Conservation (phyloP, 2,113 vertebrate species). For the Clupea harengus region DNA sequence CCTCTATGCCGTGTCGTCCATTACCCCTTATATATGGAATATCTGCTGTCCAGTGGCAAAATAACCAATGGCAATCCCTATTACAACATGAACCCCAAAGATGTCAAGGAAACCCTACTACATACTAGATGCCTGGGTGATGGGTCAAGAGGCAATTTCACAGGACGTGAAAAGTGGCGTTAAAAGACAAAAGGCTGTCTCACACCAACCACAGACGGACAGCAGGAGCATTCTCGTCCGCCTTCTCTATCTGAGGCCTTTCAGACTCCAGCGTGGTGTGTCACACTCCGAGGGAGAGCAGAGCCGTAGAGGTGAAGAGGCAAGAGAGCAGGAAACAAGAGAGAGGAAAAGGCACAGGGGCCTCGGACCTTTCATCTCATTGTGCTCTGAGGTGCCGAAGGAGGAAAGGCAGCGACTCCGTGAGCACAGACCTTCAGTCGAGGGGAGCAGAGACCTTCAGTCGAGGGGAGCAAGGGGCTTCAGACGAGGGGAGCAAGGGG, state of each 20-base stretch:
- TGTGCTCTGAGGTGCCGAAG: background rate
- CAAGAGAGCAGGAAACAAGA: slow-evolving; percentile 7
- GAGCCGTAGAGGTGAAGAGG: background rate
- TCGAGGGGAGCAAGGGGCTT: background rate
- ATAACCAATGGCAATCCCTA: background rate
- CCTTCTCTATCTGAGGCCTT: background rate
- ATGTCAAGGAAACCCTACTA: background rate
- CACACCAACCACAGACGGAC: background rate
- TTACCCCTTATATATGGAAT: background rate
- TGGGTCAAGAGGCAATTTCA: background rate
- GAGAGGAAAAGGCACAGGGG: background rate
- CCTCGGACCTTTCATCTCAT: background rate
- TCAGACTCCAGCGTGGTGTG: background rate
- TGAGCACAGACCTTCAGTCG: no score
- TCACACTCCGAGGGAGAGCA: background rate
- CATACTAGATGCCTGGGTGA: background rate
- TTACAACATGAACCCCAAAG: background rate
- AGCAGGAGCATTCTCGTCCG: background rate
- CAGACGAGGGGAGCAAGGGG: no score
- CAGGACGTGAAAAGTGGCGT: background rate
- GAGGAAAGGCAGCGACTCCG: background rate
- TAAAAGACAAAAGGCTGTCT: background rate
- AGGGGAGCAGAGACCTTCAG: no score
- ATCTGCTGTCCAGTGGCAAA: background rate
- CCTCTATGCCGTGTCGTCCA: no score